Percentiles rank a stretch among this genome's conserved stretches.
These are phyloP conservation scores for Horisme vitalbata DNA, from an alignment of 2,888 invertebrate species.

Conservation along the genomic window DNA sequence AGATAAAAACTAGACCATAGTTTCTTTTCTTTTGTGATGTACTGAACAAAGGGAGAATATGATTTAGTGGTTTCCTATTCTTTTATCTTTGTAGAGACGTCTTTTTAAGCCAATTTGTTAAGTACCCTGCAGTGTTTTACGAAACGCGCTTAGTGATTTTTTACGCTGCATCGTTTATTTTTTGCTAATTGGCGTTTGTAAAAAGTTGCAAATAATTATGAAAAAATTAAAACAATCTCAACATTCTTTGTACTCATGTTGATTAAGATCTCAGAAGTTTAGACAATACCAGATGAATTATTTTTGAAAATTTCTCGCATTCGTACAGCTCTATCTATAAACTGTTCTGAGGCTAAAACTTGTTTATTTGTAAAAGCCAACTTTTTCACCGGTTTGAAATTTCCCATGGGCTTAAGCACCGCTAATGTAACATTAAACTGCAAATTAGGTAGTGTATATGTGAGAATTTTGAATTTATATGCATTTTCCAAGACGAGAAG, in stretches of 20 bases:
- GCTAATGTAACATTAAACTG: conserved; percentile 69
- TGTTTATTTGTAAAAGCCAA: conserved; percentile 56
- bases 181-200: conserved; percentile 7
- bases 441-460: conserved; percentile 76
- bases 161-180: conserved; percentile 1
- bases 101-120: conserved; percentile 32
- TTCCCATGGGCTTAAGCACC: conserved; percentile 62
- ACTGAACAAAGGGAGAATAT: conserved; percentile 66
- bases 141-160: conserved; percentile 1
- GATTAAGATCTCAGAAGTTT: conserved; percentile 22
- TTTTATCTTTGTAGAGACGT: conserved; percentile 32
- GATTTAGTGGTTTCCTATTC: conserved; percentile 68
- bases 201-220: not conserved
- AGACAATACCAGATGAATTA: conserved; percentile 24
- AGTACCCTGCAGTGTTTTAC: conserved; percentile 30
- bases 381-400: conserved; percentile 49
- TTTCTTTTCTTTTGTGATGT: conserved; percentile 65
- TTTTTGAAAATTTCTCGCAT: conserved; percentile 26
- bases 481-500: conserved; percentile 26
- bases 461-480: conserved; percentile 55
- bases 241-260: conserved; percentile 3
- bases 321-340: conserved; percentile 43
- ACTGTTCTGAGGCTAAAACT: conserved; percentile 48
- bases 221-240: not conserved
- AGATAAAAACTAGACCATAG: conserved; percentile 66